phyloP scores from a whole-genome alignment of 2,888 invertebrate species.

The Tryphoninae sp. region DNA sequence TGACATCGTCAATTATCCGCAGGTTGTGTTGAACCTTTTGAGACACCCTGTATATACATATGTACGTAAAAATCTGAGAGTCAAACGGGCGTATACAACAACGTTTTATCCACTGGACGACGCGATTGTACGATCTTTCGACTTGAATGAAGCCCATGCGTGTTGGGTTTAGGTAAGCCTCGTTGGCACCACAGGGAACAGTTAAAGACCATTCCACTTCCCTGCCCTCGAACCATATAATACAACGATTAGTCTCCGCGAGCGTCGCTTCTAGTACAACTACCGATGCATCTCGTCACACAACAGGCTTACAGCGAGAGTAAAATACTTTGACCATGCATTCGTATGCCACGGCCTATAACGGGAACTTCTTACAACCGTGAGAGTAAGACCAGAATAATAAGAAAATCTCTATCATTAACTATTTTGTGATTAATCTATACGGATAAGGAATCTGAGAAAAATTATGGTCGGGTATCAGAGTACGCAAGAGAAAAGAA shows the following conservation, averaged over 20 bases:
- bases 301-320: not conserved
- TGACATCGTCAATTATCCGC: no score
- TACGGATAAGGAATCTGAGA: not conserved
- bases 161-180: not conserved
- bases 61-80: not conserved
- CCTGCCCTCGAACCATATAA: not conserved
- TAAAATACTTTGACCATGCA: conserved; percentile 3
- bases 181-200: not conserved
- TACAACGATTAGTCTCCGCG: no score
- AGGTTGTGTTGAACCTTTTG: no score
- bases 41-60: no score
- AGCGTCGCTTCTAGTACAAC: no score
- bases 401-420: conserved; percentile 38
- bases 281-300: no score
- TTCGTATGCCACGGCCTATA: not conserved
- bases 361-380: not conserved
- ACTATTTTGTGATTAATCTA: conserved; percentile 1
- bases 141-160: not conserved
- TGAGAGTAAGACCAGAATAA: not conserved
- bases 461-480: not conserved
- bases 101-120: not conserved
- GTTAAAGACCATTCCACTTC: not conserved
- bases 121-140: not conserved
- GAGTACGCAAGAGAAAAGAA: not conserved
- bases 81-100: not conserved